A percentile compares a stretch with the other conserved stretches of the same genome.
phyloP scores from a whole-genome alignment of 2,113 vertebrate species.

The Mesitornis unicolor region DNA sequence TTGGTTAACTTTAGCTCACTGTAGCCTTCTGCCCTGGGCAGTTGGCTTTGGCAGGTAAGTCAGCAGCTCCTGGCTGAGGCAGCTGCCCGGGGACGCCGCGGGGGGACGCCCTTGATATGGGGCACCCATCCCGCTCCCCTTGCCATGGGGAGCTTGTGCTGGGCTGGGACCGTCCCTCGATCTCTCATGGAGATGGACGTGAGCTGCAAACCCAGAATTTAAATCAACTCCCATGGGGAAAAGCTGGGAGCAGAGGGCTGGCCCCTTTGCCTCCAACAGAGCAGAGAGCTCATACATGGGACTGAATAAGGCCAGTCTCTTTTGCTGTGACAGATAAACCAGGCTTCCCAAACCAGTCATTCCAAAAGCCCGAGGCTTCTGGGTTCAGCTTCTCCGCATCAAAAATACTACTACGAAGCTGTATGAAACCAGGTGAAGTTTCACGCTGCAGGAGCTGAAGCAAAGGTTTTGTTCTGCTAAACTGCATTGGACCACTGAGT shows the following conservation, averaged over 20 bases:
- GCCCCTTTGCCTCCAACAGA: background rate
- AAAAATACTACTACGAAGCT: background rate
- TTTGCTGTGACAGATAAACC: background rate
- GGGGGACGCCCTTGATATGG: accelerated
- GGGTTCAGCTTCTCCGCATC: background rate
- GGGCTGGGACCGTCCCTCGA: background rate
- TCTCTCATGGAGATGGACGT: background rate
- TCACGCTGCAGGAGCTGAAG: background rate
- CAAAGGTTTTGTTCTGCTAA: background rate
- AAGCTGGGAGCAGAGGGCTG: background rate
- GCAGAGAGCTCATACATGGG: background rate
- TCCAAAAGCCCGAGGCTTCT: accelerated
- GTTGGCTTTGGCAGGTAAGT: background rate
- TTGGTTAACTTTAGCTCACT: slow-evolving; percentile 33
- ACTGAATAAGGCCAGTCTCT: background rate
- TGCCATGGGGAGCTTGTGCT: accelerated
- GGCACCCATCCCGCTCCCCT: background rate
- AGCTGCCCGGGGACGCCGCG: background rate
- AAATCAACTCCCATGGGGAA: accelerated
- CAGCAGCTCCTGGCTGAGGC: background rate
- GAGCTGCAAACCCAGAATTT: background rate
- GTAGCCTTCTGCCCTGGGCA: slow-evolving; percentile 17
- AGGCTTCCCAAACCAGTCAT: background rate
- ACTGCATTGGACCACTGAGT: background rate
- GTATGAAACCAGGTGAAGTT: background rate